phyloP scores from a whole-genome alignment of 2,113 vertebrate species.

The Pomatostomus ruficeps region DNA sequence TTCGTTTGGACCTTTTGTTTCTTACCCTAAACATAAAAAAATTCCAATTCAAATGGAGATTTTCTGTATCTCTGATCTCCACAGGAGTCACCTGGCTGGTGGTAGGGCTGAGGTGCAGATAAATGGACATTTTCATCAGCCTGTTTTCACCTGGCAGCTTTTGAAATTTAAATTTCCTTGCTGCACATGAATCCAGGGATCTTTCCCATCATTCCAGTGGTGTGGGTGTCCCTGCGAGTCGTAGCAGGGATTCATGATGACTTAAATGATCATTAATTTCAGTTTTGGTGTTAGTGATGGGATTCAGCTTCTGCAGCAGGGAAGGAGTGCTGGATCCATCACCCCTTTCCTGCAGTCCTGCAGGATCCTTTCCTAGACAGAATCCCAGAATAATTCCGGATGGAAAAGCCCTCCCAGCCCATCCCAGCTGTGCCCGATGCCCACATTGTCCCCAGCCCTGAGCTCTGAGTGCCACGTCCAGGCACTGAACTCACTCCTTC shows the following conservation, averaged over 20 bases:
- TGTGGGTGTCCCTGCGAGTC: background rate
- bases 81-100: background rate
- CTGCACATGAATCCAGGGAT: background rate
- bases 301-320: background rate
- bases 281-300: background rate
- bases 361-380: background rate
- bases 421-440: background rate
- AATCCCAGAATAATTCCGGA: rapidly evolving
- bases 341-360: background rate
- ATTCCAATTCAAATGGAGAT: background rate
- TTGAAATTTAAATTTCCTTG: background rate
- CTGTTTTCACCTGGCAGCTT: background rate
- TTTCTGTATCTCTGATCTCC: background rate
- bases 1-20: background rate
- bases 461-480: background rate
- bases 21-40: background rate
- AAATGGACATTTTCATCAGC: background rate
- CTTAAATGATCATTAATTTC: no score
- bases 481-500: background rate
- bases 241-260: rapidly evolving
- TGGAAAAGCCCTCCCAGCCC: background rate
- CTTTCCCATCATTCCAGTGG: background rate
- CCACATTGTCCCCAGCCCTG: background rate
- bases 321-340: background rate
- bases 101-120: background rate